phyloP scores from a whole-genome alignment of 1,140 invertebrate genomes.

The Venustaconcha ellipsiformis region DNA sequence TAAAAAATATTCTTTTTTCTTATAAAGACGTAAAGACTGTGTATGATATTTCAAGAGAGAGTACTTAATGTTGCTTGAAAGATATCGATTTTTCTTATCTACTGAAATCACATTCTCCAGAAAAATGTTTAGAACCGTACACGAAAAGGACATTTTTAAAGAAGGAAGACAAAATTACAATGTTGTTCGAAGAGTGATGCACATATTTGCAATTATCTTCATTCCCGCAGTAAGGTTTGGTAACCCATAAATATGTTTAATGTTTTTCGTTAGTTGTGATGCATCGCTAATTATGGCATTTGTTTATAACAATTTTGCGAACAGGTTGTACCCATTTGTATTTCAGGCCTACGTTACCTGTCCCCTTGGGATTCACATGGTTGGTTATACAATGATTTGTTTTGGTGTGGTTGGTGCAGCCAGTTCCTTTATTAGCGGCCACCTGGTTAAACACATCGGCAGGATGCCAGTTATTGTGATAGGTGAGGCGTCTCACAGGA shows the following conservation, averaged over 20 bases:
- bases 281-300: too few relatives aligned
- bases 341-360: constrained; percentile 61
- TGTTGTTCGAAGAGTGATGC: too few relatives aligned
- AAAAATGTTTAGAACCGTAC: too few relatives aligned
- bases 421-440: constrained; percentile 40
- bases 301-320: not conserved
- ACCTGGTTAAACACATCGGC: constrained; percentile 28
- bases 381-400: constrained; percentile 60
- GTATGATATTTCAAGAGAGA: not conserved
- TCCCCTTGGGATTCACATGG: constrained; percentile 52
- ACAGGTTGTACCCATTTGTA: not conserved
- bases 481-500: constrained; percentile 31
- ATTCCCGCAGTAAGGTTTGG: not conserved
- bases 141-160: too few relatives aligned
- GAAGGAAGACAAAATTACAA: too few relatives aligned
- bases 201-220: too few relatives aligned
- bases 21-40: not conserved
- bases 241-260: not conserved
- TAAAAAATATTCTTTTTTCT: not conserved
- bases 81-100: not conserved
- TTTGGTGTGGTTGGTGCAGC: constrained; percentile 42
- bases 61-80: not conserved
- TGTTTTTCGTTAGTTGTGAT: not conserved
- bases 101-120: not conserved
- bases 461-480: constrained; percentile 29